Conservation (phyloP, 2,113 vertebrate genomes). For the Riparia riparia region DNA sequence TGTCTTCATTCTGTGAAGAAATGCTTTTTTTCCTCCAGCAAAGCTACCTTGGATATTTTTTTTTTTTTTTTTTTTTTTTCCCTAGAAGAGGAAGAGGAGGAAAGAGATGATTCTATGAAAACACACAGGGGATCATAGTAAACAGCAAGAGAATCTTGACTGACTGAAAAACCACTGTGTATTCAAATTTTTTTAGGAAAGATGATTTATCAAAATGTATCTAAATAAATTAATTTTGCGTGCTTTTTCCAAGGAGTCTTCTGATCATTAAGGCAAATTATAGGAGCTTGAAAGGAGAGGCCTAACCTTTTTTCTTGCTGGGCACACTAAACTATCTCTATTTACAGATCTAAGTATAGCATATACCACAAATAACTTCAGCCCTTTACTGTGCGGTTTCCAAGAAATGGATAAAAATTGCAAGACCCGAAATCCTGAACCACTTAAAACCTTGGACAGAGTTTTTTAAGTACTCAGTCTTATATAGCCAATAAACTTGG, state of each 20-base stretch:
- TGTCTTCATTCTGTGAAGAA: not conserved
- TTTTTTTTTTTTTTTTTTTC: not conserved
- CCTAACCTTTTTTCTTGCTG: not conserved
- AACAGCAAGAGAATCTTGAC: not conserved
- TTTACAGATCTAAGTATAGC: not conserved
- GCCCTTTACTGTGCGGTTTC: not conserved
- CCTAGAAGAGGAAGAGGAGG: not conserved
- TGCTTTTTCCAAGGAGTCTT: not conserved
- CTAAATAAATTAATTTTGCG: not conserved
- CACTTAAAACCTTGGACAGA: not conserved
- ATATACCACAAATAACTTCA: not conserved
- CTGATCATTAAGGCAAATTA: not conserved
- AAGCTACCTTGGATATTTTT: not conserved
- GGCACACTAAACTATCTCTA: not conserved
- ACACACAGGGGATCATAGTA: not conserved
- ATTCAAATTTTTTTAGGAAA: not conserved
- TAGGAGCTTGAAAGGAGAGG: not conserved
- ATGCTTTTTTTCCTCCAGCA: not conserved
- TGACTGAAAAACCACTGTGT: not conserved
- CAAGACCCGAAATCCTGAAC: not conserved
- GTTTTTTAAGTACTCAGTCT: not conserved
- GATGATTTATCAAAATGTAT: not conserved
- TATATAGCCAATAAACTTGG: not conserved
- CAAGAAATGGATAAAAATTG: not conserved
- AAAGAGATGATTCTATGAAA: not conserved